Evolutionary conservation across 2,888 invertebrate species (phyloP).

Genomic region (Linnaemya vulpina): DNA sequence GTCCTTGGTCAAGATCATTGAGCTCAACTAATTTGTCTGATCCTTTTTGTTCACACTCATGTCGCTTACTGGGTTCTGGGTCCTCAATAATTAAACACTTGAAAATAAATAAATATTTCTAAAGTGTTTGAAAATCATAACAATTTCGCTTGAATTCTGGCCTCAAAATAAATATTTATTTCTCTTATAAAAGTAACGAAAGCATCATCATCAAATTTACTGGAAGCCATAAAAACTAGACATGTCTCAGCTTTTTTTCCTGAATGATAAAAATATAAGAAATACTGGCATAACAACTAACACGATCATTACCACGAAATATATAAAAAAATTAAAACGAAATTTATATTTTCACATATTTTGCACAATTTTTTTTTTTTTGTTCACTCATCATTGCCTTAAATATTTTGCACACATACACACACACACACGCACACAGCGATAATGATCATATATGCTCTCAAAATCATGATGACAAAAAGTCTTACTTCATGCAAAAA

Average conservation of each 20-base stretch:
- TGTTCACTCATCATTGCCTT: conserved; percentile 43
- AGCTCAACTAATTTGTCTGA: no score
- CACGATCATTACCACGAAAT: conserved; percentile 28
- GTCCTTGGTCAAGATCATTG: no score
- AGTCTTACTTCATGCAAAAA: conserved; percentile 27
- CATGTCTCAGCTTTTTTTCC: conserved; percentile 18
- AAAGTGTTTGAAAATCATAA: not conserved
- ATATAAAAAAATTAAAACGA: conserved; percentile 23
- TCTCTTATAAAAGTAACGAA: not conserved
- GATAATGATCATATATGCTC: conserved; percentile 16
- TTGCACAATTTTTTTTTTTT: conserved; percentile 21
- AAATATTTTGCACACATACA: conserved; percentile 23
- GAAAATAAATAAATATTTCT: not conserved
- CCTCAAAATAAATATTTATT: not conserved
- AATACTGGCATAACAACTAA: conserved; percentile 1
- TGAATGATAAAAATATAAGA: conserved; percentile 35
- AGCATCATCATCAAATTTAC: conserved; percentile 34
- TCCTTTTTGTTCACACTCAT: no score
- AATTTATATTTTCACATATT: conserved; percentile 51
- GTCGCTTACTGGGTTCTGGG: no score
- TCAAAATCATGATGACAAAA: conserved; percentile 21
- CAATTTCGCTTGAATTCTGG: conserved; percentile 7
- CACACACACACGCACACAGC: conserved; percentile 7
- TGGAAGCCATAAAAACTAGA: conserved; percentile 66
- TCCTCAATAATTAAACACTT: no score